Evolutionary conservation across 1,140 invertebrate species (phyloP), one percentile per base, ranked within the genome.

Genomic region (Caenorhabditis inopinata): DNA sequence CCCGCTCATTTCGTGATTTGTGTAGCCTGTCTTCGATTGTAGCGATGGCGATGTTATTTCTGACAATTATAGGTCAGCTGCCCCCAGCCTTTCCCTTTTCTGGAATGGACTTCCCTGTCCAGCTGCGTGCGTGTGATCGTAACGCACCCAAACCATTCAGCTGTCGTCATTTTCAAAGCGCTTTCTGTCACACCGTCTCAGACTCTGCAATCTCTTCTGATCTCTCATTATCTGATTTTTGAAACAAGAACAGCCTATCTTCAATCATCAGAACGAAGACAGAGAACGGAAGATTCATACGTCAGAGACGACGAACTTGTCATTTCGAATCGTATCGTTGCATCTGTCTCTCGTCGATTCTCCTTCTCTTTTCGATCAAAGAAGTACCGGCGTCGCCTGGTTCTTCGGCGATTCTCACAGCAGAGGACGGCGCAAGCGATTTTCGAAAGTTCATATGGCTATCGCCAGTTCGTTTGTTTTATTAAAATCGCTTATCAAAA

Each of bases 221-320:
- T 68, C 58, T 18, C 58, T 68, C n/a, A 29, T 62, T 29, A 53
- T 32, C 16, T 62, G 6, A 42, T 42, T 58, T 62, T 62, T 62
- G 1, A 62, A 62, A 16, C 53, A 29, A 32, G 53, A 62, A 62
- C 11, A 62, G 18, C 27, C 12, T 35, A n/a, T 58, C 29, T 35
- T 32, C 27, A 51, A 51, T 51, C 53, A 62, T 32, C 53, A 62
- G n/a, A 32, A 32, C 9, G 29, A 62, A 32, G 27, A 32, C 53
- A 62, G 53, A 62, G 53, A 62, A 62, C 53, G 53, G 53, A 29
- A 62, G 53, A 62, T 29, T 62, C 35, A 62, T 62, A 62, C 53
- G 53, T 62, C 53, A 62, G 53, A 62, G 53, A 62, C 53, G 53
- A n/a, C 53, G 53, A 62, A 62, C 53, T 62, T 62, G 53, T 62